Percentiles rank a stretch among this genome's conserved stretches.
phyloP scores from a whole-genome alignment of 2,888 invertebrate genomes.

The Napeogenes sylphis region DNA sequence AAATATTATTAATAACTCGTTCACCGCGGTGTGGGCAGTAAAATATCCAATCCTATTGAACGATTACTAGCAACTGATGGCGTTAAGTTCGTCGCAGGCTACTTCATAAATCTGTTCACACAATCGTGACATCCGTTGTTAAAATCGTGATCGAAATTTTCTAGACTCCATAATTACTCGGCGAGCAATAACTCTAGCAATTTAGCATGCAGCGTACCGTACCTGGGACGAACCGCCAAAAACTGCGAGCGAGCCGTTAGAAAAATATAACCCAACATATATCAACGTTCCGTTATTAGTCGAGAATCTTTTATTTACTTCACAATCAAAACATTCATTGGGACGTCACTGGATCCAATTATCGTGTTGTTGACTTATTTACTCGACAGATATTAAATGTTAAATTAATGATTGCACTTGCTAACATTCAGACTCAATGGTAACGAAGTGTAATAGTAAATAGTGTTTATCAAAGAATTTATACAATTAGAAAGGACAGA shows the following conservation, averaged over 20 bases:
- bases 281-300: neutral
- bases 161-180: constrained; percentile 43
- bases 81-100: constrained; percentile 43
- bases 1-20: neutral
- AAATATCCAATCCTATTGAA: constrained; percentile 55
- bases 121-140: constrained; percentile 63
- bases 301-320: neutral
- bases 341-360: too few species aligned
- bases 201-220: constrained; percentile 53
- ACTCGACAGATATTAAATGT: too few species aligned
- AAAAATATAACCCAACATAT: neutral
- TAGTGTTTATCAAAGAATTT: too few species aligned
- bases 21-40: neutral
- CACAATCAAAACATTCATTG: too few species aligned
- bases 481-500: too few species aligned
- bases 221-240: constrained; percentile 51
- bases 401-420: too few species aligned
- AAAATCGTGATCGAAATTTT: constrained; percentile 61
- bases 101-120: constrained; percentile 66
- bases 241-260: constrained; percentile 60
- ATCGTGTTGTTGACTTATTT: too few species aligned
- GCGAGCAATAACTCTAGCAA: constrained; percentile 46
- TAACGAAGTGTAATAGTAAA: too few species aligned
- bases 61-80: constrained; percentile 56
- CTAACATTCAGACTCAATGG: too few species aligned